A percentile compares a stretch with the other conserved stretches of the same genome.
These are phyloP conservation scores for Phaonia tiefii DNA, from an alignment of 2,888 invertebrate species.

Conservation along the genomic window DNA sequence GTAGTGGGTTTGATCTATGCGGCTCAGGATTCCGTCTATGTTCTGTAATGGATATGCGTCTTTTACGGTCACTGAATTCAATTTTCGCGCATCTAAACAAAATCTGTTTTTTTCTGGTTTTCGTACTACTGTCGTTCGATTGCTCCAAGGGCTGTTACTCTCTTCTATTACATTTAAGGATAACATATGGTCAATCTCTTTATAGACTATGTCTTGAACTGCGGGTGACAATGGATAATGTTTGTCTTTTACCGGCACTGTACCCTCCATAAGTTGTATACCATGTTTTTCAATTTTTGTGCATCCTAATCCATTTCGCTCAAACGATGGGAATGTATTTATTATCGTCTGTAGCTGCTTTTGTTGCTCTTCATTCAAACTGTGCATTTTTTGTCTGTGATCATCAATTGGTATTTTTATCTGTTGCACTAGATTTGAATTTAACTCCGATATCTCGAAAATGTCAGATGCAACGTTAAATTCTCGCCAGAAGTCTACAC, in stretches of 20 bases:
- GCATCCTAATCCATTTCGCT: conserved; percentile 42
- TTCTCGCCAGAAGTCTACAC: conserved; percentile 5
- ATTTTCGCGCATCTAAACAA: conserved; percentile 70
- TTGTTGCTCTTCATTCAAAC: neutral
- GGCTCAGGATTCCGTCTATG: conserved; percentile 40
- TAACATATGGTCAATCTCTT: conserved; percentile 73
- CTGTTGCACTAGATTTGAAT: too few relatives aligned
- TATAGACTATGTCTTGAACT: conserved; percentile 59
- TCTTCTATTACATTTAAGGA: conserved; percentile 70
- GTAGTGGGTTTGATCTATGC: conserved; percentile 36
- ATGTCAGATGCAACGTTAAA: neutral
- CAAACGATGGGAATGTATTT: conserved; percentile 22
- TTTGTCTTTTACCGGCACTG: conserved; percentile 52
- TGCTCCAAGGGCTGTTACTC: conserved; percentile 71
- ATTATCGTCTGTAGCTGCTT: neutral
- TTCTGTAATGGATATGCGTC: conserved; percentile 36
- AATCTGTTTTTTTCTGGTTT: conserved; percentile 70
- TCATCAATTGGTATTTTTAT: neutral
- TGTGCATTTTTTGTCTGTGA: conserved; percentile 1
- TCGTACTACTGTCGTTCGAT: conserved; percentile 70
- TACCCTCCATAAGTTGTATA: conserved; percentile 55
- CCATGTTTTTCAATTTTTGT: conserved; percentile 52
- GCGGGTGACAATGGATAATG: conserved; percentile 65
- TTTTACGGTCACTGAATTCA: conserved; percentile 67
- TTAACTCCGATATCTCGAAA: neutral